Percentiles rank a stretch among this genome's conserved stretches.
Conservation (phyloP, 2,797 vertebrate species). For the Acanthopagrus latus region DNA sequence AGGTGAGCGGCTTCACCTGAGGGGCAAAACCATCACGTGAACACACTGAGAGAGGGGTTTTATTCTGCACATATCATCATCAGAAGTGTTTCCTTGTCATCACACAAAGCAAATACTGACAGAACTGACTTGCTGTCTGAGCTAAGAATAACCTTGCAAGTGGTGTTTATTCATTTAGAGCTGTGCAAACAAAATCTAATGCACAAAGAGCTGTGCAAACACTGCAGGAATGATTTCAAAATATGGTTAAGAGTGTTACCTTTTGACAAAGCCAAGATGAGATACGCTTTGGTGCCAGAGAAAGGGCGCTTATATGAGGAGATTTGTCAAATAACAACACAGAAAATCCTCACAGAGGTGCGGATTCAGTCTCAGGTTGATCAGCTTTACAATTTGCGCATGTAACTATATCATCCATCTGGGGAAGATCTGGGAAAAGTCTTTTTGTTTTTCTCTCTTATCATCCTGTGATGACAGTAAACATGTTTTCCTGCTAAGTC, state of each 20-base stretch:
- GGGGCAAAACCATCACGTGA: not conserved
- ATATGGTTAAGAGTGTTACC: not conserved
- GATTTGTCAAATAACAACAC: constrained; percentile 29
- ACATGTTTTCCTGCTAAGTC: constrained; percentile 44
- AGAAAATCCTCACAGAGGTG: constrained; percentile 30
- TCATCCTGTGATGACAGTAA: constrained; percentile 72
- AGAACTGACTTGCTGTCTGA: not conserved
- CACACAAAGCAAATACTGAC: not conserved
- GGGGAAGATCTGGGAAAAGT: not conserved
- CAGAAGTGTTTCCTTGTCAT: not conserved
- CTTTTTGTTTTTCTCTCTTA: constrained; percentile 29
- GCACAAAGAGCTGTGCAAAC: constrained; percentile 22
- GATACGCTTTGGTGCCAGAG: not conserved
- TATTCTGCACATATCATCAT: too few relatives aligned
- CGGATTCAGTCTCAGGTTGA: not conserved
- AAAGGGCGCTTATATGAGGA: not conserved
- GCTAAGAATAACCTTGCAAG: constrained; percentile 8
- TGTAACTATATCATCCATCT: not conserved
- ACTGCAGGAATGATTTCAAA: constrained; percentile 7
- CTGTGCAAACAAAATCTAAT: constrained; percentile 33
- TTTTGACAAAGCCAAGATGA: constrained; percentile 19
- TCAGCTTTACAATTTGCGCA: not conserved
- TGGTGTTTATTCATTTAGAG: not conserved
- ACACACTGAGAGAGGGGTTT: not conserved
- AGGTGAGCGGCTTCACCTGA: constrained; percentile 73